Base-by-base conservation (phyloP, 2,797 vertebrate species). In the Toxotes lorentzi region DNA sequence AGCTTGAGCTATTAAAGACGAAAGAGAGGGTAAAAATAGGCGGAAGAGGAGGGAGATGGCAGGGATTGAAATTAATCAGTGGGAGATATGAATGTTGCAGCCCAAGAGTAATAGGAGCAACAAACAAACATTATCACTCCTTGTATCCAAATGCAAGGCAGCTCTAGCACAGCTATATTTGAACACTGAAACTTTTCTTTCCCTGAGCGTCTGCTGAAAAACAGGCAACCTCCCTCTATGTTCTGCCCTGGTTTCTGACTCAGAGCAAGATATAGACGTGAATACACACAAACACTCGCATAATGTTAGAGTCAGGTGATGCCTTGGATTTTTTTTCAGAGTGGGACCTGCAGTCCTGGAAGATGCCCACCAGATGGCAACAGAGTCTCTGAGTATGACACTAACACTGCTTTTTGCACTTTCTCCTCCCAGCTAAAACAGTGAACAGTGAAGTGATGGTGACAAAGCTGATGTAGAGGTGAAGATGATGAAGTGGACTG, bases 361-460 rank as follows among this genome's bases (percentile, higher is more conserved):
- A 23, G 54, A 74, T 27, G 78, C 1, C 91, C 93, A 93, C 84
- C 85, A 93, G 91, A 81, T 90, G 92, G 89, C 90, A 78, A 43
- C 68, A 78, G 57, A 75, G 21, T 69, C 70, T 68, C 69, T 43
- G 11, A 84, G 40, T 53, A 69, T 85, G 75, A 86, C 79, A 27
- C 21, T 70, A 73, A 86, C 79, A 27, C 21, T 70, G 70, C 74
- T 82, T 50, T 68, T 75, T 76, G 50, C 51, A 21, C 21, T 64
- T 62, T 40, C 9, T 14, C 27, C 59, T 47, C 2, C 7, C 2
- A 70, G 43, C 27, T 16, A 27, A 45, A 19, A 67, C 7, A 14
- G 58, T 50, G 51, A 74, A 69, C 41, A 67, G 47, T 40, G 51
- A 78, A 50, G 34, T 50, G 79, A 73, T 10, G 66, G 54, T 35